These are phyloP conservation scores for Euphysa ruthae DNA, from an alignment of 30 jellyfish, hydroid and myxozoan genomes.

Conservation along the genomic window DNA sequence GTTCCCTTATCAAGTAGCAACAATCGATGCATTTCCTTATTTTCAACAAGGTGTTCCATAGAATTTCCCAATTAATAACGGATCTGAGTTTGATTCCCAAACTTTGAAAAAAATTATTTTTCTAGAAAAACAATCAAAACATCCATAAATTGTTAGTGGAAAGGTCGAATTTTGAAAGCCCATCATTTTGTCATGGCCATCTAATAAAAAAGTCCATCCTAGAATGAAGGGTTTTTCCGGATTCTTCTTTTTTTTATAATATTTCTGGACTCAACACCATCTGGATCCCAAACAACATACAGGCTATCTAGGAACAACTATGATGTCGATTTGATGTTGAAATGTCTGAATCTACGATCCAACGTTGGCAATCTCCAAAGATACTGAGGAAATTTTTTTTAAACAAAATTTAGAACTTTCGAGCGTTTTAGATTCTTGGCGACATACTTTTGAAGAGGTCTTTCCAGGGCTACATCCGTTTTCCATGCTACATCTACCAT, in stretches of 20 bases:
- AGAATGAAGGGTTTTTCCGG: no score
- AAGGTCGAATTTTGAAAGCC: no score
- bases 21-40: slow-evolving; percentile 10
- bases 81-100: slow-evolving; percentile 37
- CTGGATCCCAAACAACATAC: slow-evolving; percentile 27
- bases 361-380: slow-evolving; percentile 43
- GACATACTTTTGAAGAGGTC: no score
- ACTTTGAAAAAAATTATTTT: no score
- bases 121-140: slow-evolving; percentile 36
- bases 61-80: slow-evolving; percentile 30
- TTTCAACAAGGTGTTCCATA: slow-evolving; percentile 36
- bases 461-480: no score
- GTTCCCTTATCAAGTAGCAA: slow-evolving; percentile 33
- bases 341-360: slow-evolving; percentile 27
- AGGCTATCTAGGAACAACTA: slow-evolving; percentile 20
- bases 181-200: slow-evolving; percentile 55
- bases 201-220: slow-evolving; percentile 27
- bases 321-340: slow-evolving; percentile 35
- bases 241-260: slow-evolving; percentile 4
- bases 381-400: no score
- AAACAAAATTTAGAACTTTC: no score
- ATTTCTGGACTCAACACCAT: slow-evolving; percentile 15
- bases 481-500: no score
- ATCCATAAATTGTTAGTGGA: slow-evolving; percentile 39
- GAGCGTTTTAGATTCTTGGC: no score